Base-by-base conservation (phyloP, 2,113 vertebrate genomes). In the Galemys pyrenaicus region DNA sequence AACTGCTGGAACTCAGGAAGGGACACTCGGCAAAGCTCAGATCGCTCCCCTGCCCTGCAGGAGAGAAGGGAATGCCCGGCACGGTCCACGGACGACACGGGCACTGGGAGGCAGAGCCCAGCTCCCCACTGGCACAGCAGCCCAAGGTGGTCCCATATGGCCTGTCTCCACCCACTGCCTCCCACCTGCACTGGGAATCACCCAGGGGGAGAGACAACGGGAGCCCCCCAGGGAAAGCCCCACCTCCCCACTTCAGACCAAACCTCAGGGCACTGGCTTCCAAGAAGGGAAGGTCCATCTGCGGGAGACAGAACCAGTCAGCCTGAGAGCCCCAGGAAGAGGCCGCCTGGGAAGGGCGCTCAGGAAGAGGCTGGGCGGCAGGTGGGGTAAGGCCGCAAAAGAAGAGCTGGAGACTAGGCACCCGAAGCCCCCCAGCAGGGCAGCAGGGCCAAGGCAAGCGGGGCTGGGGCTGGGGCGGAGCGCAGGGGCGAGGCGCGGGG, bases 1-100 rank as follows among this genome's bases (percentile, higher is more conserved):
- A 99, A 99, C 87, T 97, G 98, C 98, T 99, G 99, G 96, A 99
- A 99, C 84, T 99, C 99, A 82, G 99, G 97, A 58, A 99, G 98
- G 0, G 98, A 98, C 95, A 99, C 98, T 94, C 96, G 98, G 95
- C 98, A 98, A 94, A 98, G 98, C 89, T 99, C 99, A 0, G 99
- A 98, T 95, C 98, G 98, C 94, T 99, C 99, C 65, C 98, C 98
- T 85, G 98, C 98, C 97, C 99, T 99, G 97, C 30, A 11, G 87
- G 94, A 94, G 56, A 84, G 92, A 94, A 90, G 51, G 28, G 28
- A 37, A 44, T 44, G 60, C 77, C 64, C 84, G 62, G 88, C 6
- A 1, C 0, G 6, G 68, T 11, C 39, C 15, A 35, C 2, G 19
- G 87, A 87, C 62, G 71, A 17, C 2, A 26, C 41, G 65, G 65